Evolutionary conservation across 2,797 vertebrate species (phyloP), one percentile per base, ranked within the genome.

Genomic region (Sebastes wilsoni): DNA sequence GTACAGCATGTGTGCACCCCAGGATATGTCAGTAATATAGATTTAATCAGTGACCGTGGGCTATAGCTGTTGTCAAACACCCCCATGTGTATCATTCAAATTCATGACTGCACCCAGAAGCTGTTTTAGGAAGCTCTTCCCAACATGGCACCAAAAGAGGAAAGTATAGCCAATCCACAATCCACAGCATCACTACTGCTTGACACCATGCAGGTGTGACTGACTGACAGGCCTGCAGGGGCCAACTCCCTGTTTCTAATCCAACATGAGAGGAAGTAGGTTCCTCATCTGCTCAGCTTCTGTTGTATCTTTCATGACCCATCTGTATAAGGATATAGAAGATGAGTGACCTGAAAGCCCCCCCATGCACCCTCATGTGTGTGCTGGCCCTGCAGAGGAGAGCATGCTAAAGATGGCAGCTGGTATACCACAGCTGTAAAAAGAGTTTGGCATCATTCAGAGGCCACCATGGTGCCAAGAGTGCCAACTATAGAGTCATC

Each of bases 361-460:
- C 38, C 11, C 34, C 36, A 42, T 42, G 38, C 38, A 66, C n/a
- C 13, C 11, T 8, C 20, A 22, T 69, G 30, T 66, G 38, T 66
- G 38, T 62, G 52, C 5, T 23, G 77, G 65, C 55, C 34, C 38
- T 54, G 62, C 56, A 23, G 16, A 58, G 54, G 59, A 55, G 20
- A 12, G 22, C 61, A 52, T 8, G 69, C n/a, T 72, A 75, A 81
- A 84, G 62, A 87, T 81, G 75, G 77, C 75, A 85, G 77, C 81
- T 82, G 81, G 75, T 72, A 52, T 72, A 61, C 36, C 61, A 67
- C 55, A 42, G 58, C 77, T 82, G 56, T 25, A 55, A 38, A 46
- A 46, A 20, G 42, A 71, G 59, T 3, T 73, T 73, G 83, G 66
- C 74, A 64, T 32, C 60, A 66, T 27, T 42, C 49, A 73, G 67